phyloP scores from a whole-genome alignment of 2,113 vertebrate species.

The Brachyistius frenatus region DNA sequence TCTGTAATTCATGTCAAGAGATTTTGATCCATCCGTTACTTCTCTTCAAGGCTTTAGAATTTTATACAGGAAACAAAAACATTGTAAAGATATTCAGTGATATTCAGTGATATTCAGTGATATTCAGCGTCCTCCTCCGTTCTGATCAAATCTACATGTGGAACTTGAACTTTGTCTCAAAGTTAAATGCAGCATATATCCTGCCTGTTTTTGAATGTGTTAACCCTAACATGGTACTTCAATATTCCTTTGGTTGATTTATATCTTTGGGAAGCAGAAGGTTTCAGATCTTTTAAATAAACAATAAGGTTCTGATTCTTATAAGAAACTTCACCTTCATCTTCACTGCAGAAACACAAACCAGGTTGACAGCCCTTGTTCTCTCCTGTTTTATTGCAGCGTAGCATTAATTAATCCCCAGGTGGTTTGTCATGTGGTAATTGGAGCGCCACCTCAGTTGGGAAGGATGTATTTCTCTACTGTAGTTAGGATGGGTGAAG shows the following conservation, averaged over 20 bases:
- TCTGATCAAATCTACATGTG: no score
- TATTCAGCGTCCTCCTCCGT: no score
- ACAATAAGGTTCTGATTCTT: neutral
- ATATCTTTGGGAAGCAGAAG: neutral
- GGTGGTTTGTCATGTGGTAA: neutral
- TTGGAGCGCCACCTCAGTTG: neutral
- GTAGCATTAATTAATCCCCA: conserved; percentile 5
- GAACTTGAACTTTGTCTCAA: no score
- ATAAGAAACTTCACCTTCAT: neutral
- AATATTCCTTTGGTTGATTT: neutral
- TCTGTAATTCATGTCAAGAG: no score
- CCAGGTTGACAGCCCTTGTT: neutral
- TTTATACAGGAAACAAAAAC: no score
- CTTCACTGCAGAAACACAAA: neutral
- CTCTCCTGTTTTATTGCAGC: neutral
- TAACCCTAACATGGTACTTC: neutral
- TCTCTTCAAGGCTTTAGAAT: no score
- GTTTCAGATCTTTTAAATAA: conserved; percentile 12
- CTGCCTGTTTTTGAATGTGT: no score
- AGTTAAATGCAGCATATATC: no score
- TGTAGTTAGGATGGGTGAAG: neutral
- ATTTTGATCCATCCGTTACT: no score
- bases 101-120: no score
- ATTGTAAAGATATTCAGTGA: no score
- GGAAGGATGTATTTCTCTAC: neutral